phyloP scores from a whole-genome alignment of 1,140 invertebrate species.

The Sarcophaga peregrina region DNA sequence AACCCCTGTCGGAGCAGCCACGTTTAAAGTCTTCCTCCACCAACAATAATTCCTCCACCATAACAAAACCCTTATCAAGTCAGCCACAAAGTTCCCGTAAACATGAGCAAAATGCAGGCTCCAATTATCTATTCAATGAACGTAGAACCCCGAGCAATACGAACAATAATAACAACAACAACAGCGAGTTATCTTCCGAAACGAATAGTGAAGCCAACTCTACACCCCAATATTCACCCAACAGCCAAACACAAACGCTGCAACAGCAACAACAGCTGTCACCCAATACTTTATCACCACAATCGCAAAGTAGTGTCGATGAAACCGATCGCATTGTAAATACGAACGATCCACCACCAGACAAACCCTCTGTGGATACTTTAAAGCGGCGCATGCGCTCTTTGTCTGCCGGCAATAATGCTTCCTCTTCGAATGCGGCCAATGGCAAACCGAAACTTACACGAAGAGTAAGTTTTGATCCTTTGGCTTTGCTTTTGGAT shows the following conservation, averaged over 20 bases:
- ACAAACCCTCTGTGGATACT: slow-evolving; percentile 40
- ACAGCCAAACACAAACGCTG: slow-evolving; percentile 13
- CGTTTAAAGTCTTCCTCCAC: slow-evolving; percentile 74
- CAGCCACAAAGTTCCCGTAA: slow-evolving; percentile 40
- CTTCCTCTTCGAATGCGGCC: slow-evolving; percentile 59
- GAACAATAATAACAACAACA: slow-evolving; percentile 68
- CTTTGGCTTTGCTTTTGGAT: slow-evolving; percentile 93
- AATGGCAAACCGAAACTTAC: slow-evolving; percentile 78
- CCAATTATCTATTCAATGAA: slow-evolving; percentile 13
- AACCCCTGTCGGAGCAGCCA: slow-evolving; percentile 79
- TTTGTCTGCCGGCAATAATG: slow-evolving; percentile 79
- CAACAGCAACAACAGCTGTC: background rate
- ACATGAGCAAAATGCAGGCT: slow-evolving; percentile 50
- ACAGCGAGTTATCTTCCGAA: background rate
- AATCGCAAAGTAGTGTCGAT: slow-evolving; percentile 52
- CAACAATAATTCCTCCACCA: slow-evolving; percentile 51
- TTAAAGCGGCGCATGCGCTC: slow-evolving; percentile 69
- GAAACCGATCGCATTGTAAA: slow-evolving; percentile 54
- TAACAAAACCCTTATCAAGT: slow-evolving; percentile 8
- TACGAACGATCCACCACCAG: slow-evolving; percentile 37
- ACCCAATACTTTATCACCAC: slow-evolving; percentile 51
- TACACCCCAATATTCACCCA: slow-evolving; percentile 45
- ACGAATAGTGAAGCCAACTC: slow-evolving; percentile 37
- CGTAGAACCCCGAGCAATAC: background rate
- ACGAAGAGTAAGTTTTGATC: slow-evolving; percentile 95